Percentiles rank a stretch among this genome's conserved stretches.
Conservation (phyloP, 2,113 vertebrate species). For the Muntiacus muntjak region DNA sequence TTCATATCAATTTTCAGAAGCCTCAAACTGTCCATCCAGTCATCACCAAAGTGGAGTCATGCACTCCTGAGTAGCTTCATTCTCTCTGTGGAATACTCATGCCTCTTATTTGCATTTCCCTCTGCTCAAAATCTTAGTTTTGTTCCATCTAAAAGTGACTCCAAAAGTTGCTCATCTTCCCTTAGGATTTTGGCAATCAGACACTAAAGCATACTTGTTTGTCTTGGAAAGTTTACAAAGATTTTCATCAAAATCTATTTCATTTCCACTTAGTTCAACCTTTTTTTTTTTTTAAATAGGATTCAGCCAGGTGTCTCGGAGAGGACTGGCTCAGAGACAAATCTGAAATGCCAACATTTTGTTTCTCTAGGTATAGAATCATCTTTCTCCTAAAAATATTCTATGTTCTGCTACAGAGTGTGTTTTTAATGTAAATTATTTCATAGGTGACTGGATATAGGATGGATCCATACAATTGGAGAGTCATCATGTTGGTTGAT, state of each 20-base stretch:
- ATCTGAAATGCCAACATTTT: background rate
- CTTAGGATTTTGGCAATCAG: background rate
- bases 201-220: background rate
- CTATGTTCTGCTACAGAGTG: background rate
- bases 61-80: rapidly evolving
- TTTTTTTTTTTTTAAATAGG: background rate
- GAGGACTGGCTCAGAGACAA: background rate
- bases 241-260: background rate
- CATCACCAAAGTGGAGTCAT: rapidly evolving
- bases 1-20: background rate
- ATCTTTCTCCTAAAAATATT: background rate
- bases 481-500: background rate
- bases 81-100: background rate
- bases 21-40: background rate
- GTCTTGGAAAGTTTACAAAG: background rate
- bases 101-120: background rate
- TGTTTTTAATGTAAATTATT: background rate
- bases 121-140: background rate
- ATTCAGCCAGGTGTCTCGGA: background rate
- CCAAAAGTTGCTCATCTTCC: background rate
- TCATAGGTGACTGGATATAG: background rate
- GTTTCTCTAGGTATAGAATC: background rate
- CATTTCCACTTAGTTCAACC: background rate
- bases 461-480: background rate
- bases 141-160: background rate